Evolutionary conservation across 2,113 vertebrate genomes (phyloP).

Genomic region (Vimba vimba): DNA sequence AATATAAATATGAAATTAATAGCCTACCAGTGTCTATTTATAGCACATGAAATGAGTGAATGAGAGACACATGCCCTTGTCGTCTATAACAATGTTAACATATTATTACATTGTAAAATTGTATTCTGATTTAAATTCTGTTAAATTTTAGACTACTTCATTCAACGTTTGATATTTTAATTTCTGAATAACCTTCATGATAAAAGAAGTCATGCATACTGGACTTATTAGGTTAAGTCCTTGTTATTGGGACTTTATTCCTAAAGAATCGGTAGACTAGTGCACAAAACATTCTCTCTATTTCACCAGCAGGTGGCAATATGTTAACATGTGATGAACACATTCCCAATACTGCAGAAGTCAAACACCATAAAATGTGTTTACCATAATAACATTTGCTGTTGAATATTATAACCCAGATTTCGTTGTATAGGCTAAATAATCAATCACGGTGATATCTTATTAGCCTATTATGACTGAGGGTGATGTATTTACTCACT

Average conservation of each 20-base stretch:
- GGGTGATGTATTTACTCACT: neutral
- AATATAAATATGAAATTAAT: neutral
- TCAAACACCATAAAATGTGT: neutral
- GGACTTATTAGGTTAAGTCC: neutral
- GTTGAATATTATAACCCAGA: neutral
- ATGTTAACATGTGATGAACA: constrained; percentile 31
- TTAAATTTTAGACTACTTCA: too few relatives aligned
- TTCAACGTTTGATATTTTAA: neutral
- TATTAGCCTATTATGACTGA: neutral
- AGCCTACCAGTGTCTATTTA: neutral
- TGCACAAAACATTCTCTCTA: neutral
- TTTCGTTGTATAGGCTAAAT: neutral
- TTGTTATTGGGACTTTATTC: neutral
- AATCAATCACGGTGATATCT: neutral
- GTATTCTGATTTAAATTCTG: neutral
- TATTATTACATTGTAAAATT: neutral
- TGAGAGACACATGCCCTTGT: neutral
- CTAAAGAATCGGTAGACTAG: neutral
- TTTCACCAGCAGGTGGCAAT: constrained; percentile 57
- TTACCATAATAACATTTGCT: neutral
- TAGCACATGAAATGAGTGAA: neutral
- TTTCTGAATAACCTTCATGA: neutral
- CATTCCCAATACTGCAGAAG: neutral
- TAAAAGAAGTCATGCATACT: neutral
- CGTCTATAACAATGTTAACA: neutral